A percentile compares a stretch with the other conserved stretches of the same genome.
phyloP scores from a whole-genome alignment of 2,113 vertebrate species.

The Caranx ignobilis region DNA sequence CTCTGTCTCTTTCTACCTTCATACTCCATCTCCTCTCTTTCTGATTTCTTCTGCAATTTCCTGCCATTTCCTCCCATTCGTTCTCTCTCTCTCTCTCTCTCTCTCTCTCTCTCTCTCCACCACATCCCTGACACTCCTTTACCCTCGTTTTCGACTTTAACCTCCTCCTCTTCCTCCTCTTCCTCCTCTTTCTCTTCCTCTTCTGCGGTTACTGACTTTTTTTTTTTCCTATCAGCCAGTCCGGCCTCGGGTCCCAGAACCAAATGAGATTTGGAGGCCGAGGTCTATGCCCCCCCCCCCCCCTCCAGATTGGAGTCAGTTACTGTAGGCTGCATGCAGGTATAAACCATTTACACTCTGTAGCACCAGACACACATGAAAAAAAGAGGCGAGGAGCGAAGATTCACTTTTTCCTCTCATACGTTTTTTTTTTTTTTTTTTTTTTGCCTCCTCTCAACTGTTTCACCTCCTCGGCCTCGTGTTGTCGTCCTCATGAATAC shows the following conservation, averaged over 20 bases:
- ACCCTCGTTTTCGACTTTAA: slow-evolving; percentile 49
- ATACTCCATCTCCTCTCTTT: slow-evolving; percentile 19
- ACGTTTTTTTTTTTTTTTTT: neutral
- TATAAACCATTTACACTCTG: slow-evolving; percentile 76
- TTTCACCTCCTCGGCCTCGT: slow-evolving; percentile 5
- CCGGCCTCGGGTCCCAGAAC: slow-evolving; percentile 68
- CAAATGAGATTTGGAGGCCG: slow-evolving; percentile 84
- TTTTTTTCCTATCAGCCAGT: slow-evolving; percentile 58
- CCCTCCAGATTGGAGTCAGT: slow-evolving; percentile 73
- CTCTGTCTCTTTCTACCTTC: slow-evolving; percentile 18
- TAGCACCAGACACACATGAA: slow-evolving; percentile 1
- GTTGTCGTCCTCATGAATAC: neutral
- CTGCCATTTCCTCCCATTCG: slow-evolving; percentile 55
- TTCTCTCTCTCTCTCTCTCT: slow-evolving; percentile 40
- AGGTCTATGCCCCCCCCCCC: slow-evolving; percentile 49
- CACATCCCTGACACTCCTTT: slow-evolving; percentile 54
- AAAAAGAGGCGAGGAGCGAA: slow-evolving; percentile 1
- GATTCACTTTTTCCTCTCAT: slow-evolving; percentile 9
- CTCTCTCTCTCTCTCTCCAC: slow-evolving; percentile 27
- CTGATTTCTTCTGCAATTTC: slow-evolving; percentile 48
- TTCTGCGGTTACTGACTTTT: slow-evolving; percentile 53
- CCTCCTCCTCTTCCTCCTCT: slow-evolving; percentile 19
- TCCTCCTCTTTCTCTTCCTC: neutral
- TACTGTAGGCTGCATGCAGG: slow-evolving; percentile 75
- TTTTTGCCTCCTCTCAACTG: slow-evolving; percentile 19